Conservation (phyloP, 2,888 invertebrate species). For the Drymonia ruficornis region DNA sequence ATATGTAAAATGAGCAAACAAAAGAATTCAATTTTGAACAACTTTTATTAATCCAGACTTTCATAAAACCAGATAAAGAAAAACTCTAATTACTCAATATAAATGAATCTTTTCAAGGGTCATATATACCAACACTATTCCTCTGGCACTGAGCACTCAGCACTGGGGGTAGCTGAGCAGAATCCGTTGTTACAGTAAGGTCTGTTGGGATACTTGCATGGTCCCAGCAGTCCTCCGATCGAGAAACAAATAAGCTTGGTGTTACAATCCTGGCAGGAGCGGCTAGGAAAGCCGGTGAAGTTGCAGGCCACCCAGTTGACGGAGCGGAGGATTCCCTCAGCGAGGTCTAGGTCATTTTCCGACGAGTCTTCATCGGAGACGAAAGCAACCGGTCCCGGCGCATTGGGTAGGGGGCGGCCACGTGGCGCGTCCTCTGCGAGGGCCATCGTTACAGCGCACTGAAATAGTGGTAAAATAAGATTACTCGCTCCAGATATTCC, state of each 20-base stretch:
- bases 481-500: no score
- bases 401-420: background rate
- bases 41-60: no score
- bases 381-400: background rate
- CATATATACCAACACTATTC: background rate
- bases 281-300: conserved; percentile 30
- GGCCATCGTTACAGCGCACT: conserved; percentile 20
- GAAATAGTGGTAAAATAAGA: conserved; percentile 9
- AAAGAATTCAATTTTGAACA: no score
- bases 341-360: background rate
- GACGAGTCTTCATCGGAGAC: conserved; percentile 12
- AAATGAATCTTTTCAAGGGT: background rate
- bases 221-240: conserved; percentile 51
- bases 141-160: conserved; percentile 35
- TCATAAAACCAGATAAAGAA: no score
- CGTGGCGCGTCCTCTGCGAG: conserved; percentile 9
- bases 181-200: conserved; percentile 63
- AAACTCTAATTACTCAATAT: no score
- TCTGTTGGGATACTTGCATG: conserved; percentile 45
- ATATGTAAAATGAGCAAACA: no score
- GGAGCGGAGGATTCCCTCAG: background rate
- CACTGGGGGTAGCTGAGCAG: conserved; percentile 53
- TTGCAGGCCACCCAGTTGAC: conserved; percentile 52
- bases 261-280: conserved; percentile 58
- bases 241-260: conserved; percentile 61